A percentile compares a stretch with the other conserved stretches of the same genome.
Evolutionary conservation across 1,140 invertebrate genomes (phyloP).

Genomic region (Propsilocerus akamusi): DNA sequence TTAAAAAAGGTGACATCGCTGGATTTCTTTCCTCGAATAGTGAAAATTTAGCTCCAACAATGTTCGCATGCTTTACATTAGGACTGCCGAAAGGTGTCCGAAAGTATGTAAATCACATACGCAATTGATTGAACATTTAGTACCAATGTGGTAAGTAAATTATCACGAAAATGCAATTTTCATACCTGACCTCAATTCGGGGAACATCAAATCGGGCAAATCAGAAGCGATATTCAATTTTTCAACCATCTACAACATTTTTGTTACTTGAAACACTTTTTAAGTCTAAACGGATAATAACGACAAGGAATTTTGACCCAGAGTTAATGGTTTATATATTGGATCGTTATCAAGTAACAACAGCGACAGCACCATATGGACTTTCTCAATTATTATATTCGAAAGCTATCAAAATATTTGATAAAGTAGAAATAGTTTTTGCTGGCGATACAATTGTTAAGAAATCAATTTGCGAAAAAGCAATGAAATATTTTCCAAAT

Average conservation of each 20-base stretch:
- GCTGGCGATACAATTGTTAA: neutral
- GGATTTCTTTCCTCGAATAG: neutral
- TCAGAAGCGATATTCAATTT: neutral
- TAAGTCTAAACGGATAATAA: neutral
- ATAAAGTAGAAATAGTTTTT: neutral
- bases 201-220: neutral
- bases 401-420: slow-evolving; percentile 11
- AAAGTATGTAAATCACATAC: slow-evolving; percentile 3
- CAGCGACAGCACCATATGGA: slow-evolving; percentile 13
- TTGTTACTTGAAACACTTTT: neutral
- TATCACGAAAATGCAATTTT: too few relatives aligned
- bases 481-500: slow-evolving; percentile 2
- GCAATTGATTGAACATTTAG: slow-evolving; percentile 9
- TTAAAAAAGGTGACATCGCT: neutral
- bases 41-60: neutral
- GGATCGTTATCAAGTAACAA: slow-evolving; percentile 14
- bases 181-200: too few relatives aligned
- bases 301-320: neutral
- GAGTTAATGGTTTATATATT: neutral
- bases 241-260: neutral
- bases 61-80: neutral
- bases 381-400: slow-evolving; percentile 12
- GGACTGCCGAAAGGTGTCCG: slow-evolving; percentile 3
- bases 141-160: neutral
- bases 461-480: neutral